Evolutionary conservation across 2,888 invertebrate species (phyloP).

Genomic region (Pristionchus entomophagus): DNA sequence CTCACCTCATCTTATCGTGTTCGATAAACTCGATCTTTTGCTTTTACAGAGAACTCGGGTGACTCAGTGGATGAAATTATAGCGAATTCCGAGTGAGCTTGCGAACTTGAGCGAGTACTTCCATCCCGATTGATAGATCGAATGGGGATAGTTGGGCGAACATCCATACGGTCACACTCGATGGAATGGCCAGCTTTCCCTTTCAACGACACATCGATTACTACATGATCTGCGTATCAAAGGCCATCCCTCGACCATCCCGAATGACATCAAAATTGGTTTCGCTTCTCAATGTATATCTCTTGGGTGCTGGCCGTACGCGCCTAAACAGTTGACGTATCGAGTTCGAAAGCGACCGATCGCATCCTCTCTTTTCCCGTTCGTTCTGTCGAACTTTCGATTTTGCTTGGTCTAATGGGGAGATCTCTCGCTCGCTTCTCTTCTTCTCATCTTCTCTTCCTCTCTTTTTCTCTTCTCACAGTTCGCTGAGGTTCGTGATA

Average conservation of each 20-base stretch:
- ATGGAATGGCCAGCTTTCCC: background rate
- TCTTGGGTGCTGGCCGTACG: background rate
- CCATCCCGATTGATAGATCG: background rate
- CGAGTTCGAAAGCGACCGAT: background rate
- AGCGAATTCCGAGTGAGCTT: background rate
- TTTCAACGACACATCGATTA: background rate
- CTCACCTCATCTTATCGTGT: background rate
- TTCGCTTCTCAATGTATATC: background rate
- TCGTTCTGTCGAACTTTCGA: slow-evolving; percentile 20
- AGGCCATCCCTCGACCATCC: background rate
- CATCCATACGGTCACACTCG: background rate
- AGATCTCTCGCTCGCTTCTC: background rate
- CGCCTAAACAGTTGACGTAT: background rate
- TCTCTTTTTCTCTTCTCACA: background rate
- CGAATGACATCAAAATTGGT: background rate
- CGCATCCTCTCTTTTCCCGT: background rate
- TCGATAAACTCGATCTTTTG: slow-evolving; percentile 31
- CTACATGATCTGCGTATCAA: background rate
- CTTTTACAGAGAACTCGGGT: background rate
- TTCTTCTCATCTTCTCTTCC: background rate
- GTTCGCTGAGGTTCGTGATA: background rate
- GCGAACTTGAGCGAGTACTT: background rate
- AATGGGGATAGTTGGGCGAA: background rate
- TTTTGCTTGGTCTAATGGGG: background rate
- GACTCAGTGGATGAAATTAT: background rate